Base-by-base conservation (phyloP, 2,797 vertebrate genomes). In the Chelon auratus region DNA sequence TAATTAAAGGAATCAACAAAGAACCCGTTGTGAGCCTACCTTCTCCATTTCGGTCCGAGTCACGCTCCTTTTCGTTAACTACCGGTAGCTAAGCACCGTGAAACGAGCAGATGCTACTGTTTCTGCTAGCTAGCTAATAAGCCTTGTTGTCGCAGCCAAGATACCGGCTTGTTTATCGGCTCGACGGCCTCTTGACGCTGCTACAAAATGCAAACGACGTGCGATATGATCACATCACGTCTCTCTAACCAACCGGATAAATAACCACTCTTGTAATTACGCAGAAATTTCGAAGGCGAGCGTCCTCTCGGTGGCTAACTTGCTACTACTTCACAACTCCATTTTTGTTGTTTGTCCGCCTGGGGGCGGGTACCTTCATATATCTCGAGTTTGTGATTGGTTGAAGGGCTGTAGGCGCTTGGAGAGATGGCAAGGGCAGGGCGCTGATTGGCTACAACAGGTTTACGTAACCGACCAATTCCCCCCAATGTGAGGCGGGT, bases 11-110 rank as follows among this genome's bases (percentile, higher is more conserved):
- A 18, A 8, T 12, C 39, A 14, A 15, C 15, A 17, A 26, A 57
- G 0, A 65, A 52, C 0, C 15, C 9, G 5, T 0, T 2, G 11
- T 9, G 0, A 52, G 51, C 72, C 3, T 65, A 93, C 92, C 91
- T 91, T 93, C 77, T 93, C 92, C 92, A 93, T 93, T 18, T 65
- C 58, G 67, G 67, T 62, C 65, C 9, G 12, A 17, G 48, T 47
- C 54, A 0, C 15, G n/a, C 22, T 72, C 51, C 26, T 72, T 53
- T 24, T 68, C 9, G 48, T 17, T 36, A 13, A 7, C 20, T 20
- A 12, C 50, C 24, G 24, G 24, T 26, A 52, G 58, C 53, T 42
- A 40, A 56, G 26, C 24, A 13, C 36, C 26, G 36, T 8, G 57
- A 72, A 13, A 47, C 51, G 17, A 64, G 37, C 54, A 40, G 64